Conservation (phyloP, 2,797 vertebrate species). For the Furcifer pardalis region DNA sequence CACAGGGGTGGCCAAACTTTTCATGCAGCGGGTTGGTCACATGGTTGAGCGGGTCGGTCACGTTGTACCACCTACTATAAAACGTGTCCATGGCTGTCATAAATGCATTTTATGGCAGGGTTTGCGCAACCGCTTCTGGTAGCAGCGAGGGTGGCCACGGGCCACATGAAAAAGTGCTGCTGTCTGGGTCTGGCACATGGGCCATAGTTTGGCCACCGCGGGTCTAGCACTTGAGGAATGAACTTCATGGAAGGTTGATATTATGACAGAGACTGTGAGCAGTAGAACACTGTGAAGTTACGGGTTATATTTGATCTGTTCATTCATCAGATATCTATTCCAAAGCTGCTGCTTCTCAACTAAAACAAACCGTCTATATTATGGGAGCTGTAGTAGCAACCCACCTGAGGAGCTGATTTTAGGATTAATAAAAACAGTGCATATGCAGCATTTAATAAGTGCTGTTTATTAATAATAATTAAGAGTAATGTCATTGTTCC, state of each 20-base stretch:
- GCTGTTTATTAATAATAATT: background rate
- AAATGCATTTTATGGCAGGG: too few relatives aligned
- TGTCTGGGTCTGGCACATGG: too few relatives aligned
- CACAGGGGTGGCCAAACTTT: too few relatives aligned
- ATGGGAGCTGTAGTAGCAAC: background rate
- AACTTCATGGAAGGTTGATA: background rate
- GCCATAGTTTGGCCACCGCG: too few relatives aligned
- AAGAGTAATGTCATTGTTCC: fast-evolving
- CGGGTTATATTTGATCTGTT: background rate
- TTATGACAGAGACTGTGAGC: background rate
- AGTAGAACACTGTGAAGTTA: background rate
- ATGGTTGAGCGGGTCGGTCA: too few relatives aligned
- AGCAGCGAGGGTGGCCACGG: too few relatives aligned
- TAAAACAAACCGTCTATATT: background rate
- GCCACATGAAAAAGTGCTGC: too few relatives aligned
- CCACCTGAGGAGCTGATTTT: background rate
- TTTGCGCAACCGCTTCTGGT: too few relatives aligned
- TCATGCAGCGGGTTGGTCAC: too few relatives aligned
- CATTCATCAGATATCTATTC: background rate
- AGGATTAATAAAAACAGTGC: background rate
- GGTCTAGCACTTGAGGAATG: background rate
- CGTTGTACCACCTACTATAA: too few relatives aligned
- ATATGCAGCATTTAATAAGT: background rate
- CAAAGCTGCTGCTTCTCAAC: background rate
- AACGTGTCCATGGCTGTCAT: too few relatives aligned